These are phyloP conservation scores for Echeneis naucrates DNA, from an alignment of 2,797 vertebrate species.

Conservation along the genomic window DNA sequence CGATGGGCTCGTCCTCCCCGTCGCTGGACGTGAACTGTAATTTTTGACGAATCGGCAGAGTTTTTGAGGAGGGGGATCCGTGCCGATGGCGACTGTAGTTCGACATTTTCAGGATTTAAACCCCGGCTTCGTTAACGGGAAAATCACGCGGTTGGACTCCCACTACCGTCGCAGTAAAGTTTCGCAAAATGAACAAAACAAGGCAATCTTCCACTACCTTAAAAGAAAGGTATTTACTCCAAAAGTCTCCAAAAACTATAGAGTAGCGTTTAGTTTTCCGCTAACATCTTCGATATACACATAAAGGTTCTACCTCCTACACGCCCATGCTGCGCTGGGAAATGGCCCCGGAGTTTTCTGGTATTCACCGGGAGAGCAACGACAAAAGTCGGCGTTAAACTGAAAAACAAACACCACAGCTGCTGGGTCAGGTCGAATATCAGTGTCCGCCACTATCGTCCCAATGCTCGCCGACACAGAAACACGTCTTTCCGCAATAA, in stretches of 20 bases:
- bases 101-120: slow-evolving; percentile 76
- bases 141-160: slow-evolving; percentile 45
- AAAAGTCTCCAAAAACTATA: background rate
- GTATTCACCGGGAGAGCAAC: background rate
- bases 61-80: slow-evolving; percentile 74
- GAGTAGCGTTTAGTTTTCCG: background rate
- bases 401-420: background rate
- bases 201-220: slow-evolving; percentile 24
- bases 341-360: slow-evolving; percentile 35
- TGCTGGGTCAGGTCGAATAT: slow-evolving; percentile 8
- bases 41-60: slow-evolving; percentile 87
- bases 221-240: slow-evolving; percentile 11
- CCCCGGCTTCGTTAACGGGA: slow-evolving; percentile 47
- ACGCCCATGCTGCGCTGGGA: slow-evolving; percentile 62
- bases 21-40: slow-evolving; percentile 88
- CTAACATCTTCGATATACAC: slow-evolving; percentile 29
- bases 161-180: background rate
- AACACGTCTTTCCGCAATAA: slow-evolving; percentile 38
- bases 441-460: background rate
- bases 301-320: slow-evolving; percentile 49
- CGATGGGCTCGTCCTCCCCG: slow-evolving; percentile 90
- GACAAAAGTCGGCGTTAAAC: background rate
- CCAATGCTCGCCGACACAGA: background rate
- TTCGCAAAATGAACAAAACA: background rate
- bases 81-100: slow-evolving; percentile 62